Evolutionary conservation across 2,113 vertebrate species (phyloP).

Genomic region (Silurus meridionalis): DNA sequence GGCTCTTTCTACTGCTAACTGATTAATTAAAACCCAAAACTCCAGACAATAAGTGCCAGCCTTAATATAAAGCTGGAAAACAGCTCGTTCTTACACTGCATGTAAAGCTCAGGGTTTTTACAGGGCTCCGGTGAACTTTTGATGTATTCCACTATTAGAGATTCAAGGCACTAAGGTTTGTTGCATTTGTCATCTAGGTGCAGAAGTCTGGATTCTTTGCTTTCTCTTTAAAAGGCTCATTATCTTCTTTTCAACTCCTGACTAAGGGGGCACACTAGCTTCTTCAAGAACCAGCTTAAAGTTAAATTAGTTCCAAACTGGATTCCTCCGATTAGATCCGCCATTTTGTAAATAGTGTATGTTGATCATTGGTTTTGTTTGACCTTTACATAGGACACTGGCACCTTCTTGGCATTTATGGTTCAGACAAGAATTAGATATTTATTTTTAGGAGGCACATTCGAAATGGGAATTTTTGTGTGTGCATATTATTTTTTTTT

Average conservation of each 20-base stretch:
- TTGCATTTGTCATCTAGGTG: neutral
- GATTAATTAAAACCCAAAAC: conserved; percentile 54
- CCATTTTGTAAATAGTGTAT: neutral
- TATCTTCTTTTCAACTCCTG: neutral
- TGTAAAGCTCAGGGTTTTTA: conserved; percentile 3
- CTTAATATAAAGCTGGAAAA: conserved; percentile 37
- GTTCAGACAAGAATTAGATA: neutral
- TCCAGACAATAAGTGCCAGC: conserved; percentile 40
- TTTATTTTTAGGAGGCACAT: neutral
- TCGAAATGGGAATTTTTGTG: neutral
- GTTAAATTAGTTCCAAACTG: conserved; percentile 9
- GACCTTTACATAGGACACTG: conserved; percentile 1
- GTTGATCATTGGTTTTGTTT: neutral
- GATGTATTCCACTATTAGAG: neutral
- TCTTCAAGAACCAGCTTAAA: neutral
- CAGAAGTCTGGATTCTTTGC: neutral
- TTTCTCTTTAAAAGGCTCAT: neutral
- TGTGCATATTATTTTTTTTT: neutral
- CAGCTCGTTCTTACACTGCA: neutral
- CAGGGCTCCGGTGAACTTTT: neutral
- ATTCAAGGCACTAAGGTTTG: neutral
- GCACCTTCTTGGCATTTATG: neutral
- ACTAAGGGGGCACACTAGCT: neutral
- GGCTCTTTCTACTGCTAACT: conserved; percentile 41
- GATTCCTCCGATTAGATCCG: neutral